Conservation (phyloP, 2,797 vertebrate genomes). For the Pseudomugil gertrudae region DNA sequence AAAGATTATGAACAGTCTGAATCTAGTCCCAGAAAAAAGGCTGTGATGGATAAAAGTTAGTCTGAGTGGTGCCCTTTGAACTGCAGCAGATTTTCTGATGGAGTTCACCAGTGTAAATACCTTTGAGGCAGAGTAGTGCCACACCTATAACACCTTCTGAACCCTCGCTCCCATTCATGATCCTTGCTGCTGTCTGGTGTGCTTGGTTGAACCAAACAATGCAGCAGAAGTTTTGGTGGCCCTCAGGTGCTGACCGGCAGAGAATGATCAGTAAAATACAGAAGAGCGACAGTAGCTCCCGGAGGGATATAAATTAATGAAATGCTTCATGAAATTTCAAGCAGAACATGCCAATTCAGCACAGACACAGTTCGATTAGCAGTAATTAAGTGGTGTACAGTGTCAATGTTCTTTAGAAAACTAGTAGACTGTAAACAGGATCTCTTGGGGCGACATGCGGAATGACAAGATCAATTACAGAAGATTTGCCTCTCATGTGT, state of each 20-base stretch:
- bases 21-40: background rate
- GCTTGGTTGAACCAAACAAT: background rate
- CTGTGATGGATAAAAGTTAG: background rate
- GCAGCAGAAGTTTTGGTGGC: background rate
- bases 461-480: slow-evolving; percentile 62
- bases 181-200: background rate
- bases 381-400: slow-evolving; percentile 1
- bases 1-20: background rate
- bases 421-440: slow-evolving; percentile 40
- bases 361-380: slow-evolving; percentile 9
- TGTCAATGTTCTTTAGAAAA: slow-evolving; percentile 18
- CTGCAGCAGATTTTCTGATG: background rate
- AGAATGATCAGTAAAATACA: background rate
- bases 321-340: slow-evolving; percentile 3
- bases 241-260: background rate
- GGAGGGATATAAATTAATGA: background rate
- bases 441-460: slow-evolving; percentile 29
- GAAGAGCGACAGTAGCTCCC: background rate
- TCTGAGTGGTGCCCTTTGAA: background rate
- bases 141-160: background rate
- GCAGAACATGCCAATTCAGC: background rate
- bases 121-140: background rate
- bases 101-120: background rate
- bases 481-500: slow-evolving; percentile 43
- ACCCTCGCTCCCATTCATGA: background rate